Conservation (phyloP, 2,113 vertebrate species). For the Casuarius casuarius region DNA sequence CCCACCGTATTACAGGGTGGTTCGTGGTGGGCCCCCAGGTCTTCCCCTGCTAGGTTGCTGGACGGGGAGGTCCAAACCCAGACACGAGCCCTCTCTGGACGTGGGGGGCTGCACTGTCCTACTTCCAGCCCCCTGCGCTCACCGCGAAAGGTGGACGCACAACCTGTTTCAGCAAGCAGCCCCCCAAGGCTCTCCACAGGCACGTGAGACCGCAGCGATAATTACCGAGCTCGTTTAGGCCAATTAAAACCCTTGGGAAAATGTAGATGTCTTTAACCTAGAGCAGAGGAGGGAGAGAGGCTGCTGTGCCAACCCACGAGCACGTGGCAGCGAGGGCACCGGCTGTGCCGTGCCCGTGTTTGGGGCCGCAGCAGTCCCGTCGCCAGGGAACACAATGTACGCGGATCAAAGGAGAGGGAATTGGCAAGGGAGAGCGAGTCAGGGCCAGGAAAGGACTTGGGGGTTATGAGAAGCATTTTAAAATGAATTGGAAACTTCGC, state of each 20-base stretch:
- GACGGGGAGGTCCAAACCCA: no score
- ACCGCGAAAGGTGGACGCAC: neutral
- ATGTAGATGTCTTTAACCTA: neutral
- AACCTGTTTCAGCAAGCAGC: neutral
- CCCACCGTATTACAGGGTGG: no score
- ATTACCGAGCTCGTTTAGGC: neutral
- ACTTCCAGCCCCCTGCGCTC: no score
- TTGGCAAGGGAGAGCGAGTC: neutral
- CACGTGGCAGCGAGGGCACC: accelerated
- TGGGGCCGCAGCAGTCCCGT: neutral
- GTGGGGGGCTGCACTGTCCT: neutral
- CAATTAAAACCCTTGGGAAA: neutral
- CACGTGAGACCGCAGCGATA: neutral
- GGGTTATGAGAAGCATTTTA: neutral
- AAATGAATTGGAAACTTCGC: neutral
- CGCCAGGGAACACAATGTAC: neutral
- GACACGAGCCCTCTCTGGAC: neutral
- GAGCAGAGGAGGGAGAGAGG: neutral
- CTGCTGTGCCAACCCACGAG: neutral
- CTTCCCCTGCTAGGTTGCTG: no score
- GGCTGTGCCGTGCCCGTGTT: neutral
- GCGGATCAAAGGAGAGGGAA: neutral
- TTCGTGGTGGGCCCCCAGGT: neutral
- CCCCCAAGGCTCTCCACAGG: neutral
- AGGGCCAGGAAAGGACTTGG: neutral